Evolutionary conservation across 2,888 invertebrate species (phyloP), one percentile per base, ranked within the genome.

Genomic region (Mystacides longicornis): DNA sequence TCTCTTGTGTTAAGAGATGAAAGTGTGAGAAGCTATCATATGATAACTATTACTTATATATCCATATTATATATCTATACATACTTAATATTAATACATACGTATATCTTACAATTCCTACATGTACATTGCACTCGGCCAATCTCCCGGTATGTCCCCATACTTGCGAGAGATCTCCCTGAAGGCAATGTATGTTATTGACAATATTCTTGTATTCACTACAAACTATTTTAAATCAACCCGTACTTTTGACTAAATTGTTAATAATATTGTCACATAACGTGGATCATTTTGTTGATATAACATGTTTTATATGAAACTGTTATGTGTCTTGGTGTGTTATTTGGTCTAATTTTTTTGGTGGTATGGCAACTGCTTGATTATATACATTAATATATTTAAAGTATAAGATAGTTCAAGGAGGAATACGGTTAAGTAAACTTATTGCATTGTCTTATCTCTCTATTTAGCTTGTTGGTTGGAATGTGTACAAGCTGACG

Each of bases 1-100:
- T 60, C 60, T 59, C 60, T 56, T n/a, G n/a, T n/a, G 55, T 58
- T 56, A 56, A 60, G 58, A 58, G 58, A 60, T 60, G 58, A 59
- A 57, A 60, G 60, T 60, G 60, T 60, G 60, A 60, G 60, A 58
- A 57, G 55, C 56, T 56, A 60, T 51, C 37, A 59, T 58, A 57
- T 56, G 58, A 58, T 58, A 56, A 45, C 55, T 58, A 58, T 57
- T 46, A 56, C 23, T 20, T 56, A 56, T 51, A 60, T 56, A 37
- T 54, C 57, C 56, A 58, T 45, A 45, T 58, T 55, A 57, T 58
- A 60, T 50, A 52, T 58, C 56, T 58, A 59, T 56, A 59, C 54
- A 14, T 55, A 56, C 52, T 51, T 56, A 54, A 37, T 37, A 7
- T 37, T 3, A 3, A 31, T 50, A 54, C 22, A 54, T 49, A 47